These are phyloP conservation scores for Pseudobourletiella spinata DNA, from an alignment of 1,140 invertebrate species.

Conservation along the genomic window DNA sequence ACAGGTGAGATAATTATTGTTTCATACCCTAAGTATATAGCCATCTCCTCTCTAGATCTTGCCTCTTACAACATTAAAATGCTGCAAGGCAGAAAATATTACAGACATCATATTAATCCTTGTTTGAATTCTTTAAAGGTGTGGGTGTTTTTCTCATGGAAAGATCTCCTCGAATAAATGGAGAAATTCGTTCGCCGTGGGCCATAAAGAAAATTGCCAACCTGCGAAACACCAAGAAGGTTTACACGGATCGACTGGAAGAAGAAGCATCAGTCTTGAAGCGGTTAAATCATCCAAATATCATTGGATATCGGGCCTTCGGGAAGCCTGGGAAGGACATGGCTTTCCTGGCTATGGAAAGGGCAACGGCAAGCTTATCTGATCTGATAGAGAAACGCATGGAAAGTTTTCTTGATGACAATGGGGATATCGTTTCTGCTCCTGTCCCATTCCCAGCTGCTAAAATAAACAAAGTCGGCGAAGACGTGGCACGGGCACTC, in stretches of 20 bases:
- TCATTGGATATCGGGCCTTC: constrained; percentile 68
- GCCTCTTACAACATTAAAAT: constrained; percentile 8
- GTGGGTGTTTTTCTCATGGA: constrained; percentile 65
- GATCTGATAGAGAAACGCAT: constrained; percentile 59
- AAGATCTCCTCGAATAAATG: constrained; percentile 55
- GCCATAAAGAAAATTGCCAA: constrained; percentile 58
- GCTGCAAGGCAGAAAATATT: neutral
- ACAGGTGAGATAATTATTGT: constrained; percentile 49
- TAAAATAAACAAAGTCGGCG: constrained; percentile 47
- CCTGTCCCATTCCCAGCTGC: constrained; percentile 49
- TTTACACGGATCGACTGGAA: constrained; percentile 47
- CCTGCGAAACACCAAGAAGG: constrained; percentile 34
- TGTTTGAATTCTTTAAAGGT: constrained; percentile 45
- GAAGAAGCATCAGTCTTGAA: constrained; percentile 61
- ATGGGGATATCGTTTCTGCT: neutral
- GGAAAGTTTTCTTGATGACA: constrained; percentile 41
- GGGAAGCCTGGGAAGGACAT: constrained; percentile 48
- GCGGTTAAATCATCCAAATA: constrained; percentile 67
- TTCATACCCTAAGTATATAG: too few species aligned
- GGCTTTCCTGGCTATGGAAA: constrained; percentile 45
- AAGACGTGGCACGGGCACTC: constrained; percentile 61
- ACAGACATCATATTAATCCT: constrained; percentile 18
- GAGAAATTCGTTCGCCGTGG: constrained; percentile 61
- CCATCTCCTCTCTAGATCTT: constrained; percentile 17
- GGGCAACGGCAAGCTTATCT: constrained; percentile 50